Conservation (phyloP, 2,888 invertebrate species). For the Troides aeacus region DNA sequence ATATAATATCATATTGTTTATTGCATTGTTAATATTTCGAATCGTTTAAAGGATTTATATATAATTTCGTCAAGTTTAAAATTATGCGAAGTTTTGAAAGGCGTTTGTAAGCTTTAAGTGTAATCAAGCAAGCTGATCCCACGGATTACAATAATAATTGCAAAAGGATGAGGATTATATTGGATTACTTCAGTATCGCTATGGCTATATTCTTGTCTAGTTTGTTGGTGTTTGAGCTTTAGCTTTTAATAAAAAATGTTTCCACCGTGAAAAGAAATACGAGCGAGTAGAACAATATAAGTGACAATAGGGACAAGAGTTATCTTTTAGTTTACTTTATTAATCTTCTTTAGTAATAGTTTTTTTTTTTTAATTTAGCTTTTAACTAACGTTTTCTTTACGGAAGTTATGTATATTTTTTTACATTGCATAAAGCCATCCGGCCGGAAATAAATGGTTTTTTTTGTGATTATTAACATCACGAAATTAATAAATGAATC, state of each 20-base stretch:
- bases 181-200: constrained; percentile 17
- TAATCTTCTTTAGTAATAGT: too few species aligned
- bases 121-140: constrained; percentile 25
- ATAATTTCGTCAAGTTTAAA: background rate
- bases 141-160: constrained; percentile 29
- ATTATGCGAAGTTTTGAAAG: constrained; percentile 19
- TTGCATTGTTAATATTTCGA: background rate
- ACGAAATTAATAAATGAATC: too few species aligned
- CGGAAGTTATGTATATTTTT: too few species aligned
- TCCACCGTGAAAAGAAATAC: too few species aligned
- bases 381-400: too few species aligned
- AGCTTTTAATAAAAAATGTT: background rate
- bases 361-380: too few species aligned
- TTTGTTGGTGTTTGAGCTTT: background rate
- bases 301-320: too few species aligned
- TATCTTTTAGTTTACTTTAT: too few species aligned
- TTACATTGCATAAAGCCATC: too few species aligned
- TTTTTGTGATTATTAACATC: too few species aligned
- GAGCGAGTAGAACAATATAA: too few species aligned
- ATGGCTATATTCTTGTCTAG: constrained; percentile 10
- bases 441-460: too few species aligned
- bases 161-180: constrained; percentile 26
- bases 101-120: constrained; percentile 26
- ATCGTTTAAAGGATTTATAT: background rate
- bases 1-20: background rate